Conservation (phyloP, 2,113 vertebrate species). For the human region DNA sequence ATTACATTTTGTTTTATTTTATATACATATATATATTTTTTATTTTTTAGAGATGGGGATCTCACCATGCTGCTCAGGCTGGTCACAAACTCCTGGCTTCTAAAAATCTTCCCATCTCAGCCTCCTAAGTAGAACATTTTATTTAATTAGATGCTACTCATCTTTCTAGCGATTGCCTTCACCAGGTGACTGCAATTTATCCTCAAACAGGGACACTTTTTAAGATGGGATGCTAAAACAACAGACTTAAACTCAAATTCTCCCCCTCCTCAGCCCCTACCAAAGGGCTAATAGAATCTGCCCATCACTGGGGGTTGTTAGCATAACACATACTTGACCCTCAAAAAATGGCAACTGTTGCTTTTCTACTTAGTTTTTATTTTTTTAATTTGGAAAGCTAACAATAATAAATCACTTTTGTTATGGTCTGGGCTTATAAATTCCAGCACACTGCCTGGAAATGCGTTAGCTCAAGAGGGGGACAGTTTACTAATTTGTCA, state of each 20-base stretch:
- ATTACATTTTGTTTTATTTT: background rate
- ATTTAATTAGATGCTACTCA: background rate
- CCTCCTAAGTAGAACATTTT: background rate
- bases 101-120: background rate
- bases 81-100: background rate
- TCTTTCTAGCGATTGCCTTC: background rate
- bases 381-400: constrained; percentile 15
- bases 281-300: background rate
- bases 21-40: background rate
- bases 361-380: background rate
- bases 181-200: background rate
- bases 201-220: background rate
- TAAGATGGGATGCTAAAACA: background rate
- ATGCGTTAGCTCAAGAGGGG: background rate
- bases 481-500: background rate
- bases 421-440: background rate
- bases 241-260: background rate
- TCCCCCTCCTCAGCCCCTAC: background rate
- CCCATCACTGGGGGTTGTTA: background rate
- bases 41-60: background rate
- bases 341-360: background rate
- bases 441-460: background rate
- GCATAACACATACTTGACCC: background rate
- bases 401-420: background rate
- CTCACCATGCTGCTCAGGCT: background rate